A percentile compares a stretch with the other conserved stretches of the same genome.
phyloP scores from a whole-genome alignment of 2,113 vertebrate species.

The Thymallus thymallus region DNA sequence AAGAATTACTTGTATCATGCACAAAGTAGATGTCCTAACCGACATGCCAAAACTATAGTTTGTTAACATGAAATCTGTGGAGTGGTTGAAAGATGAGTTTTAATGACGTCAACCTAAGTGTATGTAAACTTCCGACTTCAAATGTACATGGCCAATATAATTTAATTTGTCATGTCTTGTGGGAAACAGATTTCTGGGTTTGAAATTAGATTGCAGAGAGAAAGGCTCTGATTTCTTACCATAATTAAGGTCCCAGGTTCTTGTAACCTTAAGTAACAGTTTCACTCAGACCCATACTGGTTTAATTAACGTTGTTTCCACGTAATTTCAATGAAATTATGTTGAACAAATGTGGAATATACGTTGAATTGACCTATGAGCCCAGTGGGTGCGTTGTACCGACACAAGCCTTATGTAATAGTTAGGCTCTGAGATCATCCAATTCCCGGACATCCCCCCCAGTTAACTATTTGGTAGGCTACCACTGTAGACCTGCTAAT shows the following conservation, averaged over 20 bases:
- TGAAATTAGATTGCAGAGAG: background rate
- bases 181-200: slow-evolving; percentile 6
- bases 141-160: background rate
- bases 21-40: too few relatives aligned
- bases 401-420: slow-evolving; percentile 51
- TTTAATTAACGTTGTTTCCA: too few relatives aligned
- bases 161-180: background rate
- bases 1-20: too few relatives aligned
- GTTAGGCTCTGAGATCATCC: slow-evolving; percentile 48
- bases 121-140: too few relatives aligned
- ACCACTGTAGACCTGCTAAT: slow-evolving; percentile 27
- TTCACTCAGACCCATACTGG: too few relatives aligned
- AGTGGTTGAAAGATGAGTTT: too few relatives aligned
- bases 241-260: background rate
- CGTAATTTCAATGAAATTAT: too few relatives aligned
- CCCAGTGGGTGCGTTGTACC: background rate
- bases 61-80: too few relatives aligned
- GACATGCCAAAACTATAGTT: too few relatives aligned
- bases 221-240: background rate
- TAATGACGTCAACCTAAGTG: too few relatives aligned
- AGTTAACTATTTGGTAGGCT: slow-evolving; percentile 28
- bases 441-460: slow-evolving; percentile 43
- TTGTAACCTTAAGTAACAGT: slow-evolving; percentile 10
- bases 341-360: too few relatives aligned
- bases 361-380: too few relatives aligned